A percentile compares a stretch with the other conserved stretches of the same genome.
Conservation (phyloP, 2,113 vertebrate species). For the Thunnus thynnus region DNA sequence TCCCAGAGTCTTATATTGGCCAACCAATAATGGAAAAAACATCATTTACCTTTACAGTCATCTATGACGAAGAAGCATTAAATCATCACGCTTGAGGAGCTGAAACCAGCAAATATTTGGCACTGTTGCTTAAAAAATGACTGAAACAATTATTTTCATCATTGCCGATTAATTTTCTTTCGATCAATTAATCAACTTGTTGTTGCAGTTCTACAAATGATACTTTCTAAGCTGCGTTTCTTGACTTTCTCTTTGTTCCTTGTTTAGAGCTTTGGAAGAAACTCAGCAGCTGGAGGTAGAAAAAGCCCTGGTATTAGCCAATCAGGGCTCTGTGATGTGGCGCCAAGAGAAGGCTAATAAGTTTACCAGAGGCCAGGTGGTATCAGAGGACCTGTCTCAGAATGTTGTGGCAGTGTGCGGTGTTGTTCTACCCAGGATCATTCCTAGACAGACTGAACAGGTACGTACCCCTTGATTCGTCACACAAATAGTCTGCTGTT, state of each 20-base stretch:
- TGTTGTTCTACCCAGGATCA: conserved; percentile 88
- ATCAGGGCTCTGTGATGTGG: conserved; percentile 88
- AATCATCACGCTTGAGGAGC: too few relatives aligned
- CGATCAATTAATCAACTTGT: too few relatives aligned
- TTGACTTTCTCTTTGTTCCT: background rate
- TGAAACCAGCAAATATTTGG: too few relatives aligned
- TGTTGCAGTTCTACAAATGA: background rate
- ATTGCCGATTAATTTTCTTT: too few relatives aligned
- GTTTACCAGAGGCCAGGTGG: conserved; percentile 86
- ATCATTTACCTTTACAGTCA: too few relatives aligned
- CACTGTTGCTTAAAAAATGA: too few relatives aligned
- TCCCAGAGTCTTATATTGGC: too few relatives aligned
- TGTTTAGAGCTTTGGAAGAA: conserved; percentile 90
- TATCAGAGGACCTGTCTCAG: conserved; percentile 90
- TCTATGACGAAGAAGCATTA: too few relatives aligned
- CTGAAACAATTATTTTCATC: too few relatives aligned
- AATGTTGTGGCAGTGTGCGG: conserved; percentile 92
- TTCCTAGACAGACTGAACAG: conserved; percentile 75
- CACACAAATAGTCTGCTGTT: background rate
- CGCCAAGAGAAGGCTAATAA: conserved; percentile 85
- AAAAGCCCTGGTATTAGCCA: conserved; percentile 91
- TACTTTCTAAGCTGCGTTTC: background rate
- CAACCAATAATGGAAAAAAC: too few relatives aligned
- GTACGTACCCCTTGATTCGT: conserved; percentile 67
- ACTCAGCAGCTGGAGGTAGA: conserved; percentile 90